These are phyloP conservation scores for Columba janthina DNA, from an alignment of 2,113 vertebrate species.

Conservation along the genomic window DNA sequence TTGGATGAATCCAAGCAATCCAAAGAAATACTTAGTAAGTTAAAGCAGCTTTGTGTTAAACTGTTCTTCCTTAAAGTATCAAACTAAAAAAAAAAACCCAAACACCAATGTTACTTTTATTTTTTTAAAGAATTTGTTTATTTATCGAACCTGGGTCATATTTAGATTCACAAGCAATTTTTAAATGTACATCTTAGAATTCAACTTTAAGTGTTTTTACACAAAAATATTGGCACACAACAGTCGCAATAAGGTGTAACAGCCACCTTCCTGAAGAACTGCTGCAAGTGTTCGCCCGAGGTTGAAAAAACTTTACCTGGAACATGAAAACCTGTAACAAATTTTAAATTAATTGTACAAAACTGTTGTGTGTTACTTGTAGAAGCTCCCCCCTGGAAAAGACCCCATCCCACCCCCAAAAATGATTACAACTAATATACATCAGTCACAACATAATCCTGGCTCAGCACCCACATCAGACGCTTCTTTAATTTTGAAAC, in stretches of 20 bases:
- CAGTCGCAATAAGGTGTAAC: constrained; percentile 64
- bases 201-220: constrained; percentile 74
- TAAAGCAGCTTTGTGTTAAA: background rate
- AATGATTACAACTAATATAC: constrained; percentile 83
- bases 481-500: constrained; percentile 66
- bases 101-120: background rate
- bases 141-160: constrained; percentile 89
- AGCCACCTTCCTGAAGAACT: constrained; percentile 69
- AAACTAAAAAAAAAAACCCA: background rate
- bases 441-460: constrained; percentile 83
- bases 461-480: constrained; percentile 71
- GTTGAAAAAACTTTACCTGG: constrained; percentile 78
- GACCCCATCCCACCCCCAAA: constrained; percentile 54
- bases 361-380: constrained; percentile 79
- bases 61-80: background rate
- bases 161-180: constrained; percentile 82
- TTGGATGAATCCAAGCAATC: fast-evolving
- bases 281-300: constrained; percentile 75
- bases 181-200: constrained; percentile 86
- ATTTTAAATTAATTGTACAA: constrained; percentile 86
- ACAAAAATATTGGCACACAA: constrained; percentile 75
- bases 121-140: constrained; percentile 91
- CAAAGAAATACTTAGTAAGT: background rate
- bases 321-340: constrained; percentile 87
- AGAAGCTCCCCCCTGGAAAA: constrained; percentile 76